These are phyloP conservation scores for Patagioenas fasciata DNA, from an alignment of 2,113 vertebrate species.

Conservation along the genomic window DNA sequence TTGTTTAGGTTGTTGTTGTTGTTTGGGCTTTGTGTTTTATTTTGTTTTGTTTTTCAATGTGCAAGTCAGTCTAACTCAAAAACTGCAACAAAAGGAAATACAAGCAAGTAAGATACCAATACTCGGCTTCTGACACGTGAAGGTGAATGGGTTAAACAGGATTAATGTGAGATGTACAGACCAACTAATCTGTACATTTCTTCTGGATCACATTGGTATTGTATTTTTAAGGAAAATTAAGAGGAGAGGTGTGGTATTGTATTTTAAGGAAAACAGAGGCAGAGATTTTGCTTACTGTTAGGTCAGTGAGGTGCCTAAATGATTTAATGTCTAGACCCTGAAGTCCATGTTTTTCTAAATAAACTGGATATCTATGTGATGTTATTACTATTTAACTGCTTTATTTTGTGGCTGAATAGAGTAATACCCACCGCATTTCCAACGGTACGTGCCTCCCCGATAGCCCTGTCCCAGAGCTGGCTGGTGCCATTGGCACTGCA, in stretches of 20 bases:
- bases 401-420: background rate
- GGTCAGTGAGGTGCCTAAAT: background rate
- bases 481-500: background rate
- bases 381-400: background rate
- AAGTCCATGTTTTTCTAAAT: background rate
- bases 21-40: too few relatives aligned
- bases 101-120: background rate
- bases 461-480: background rate
- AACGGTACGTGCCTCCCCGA: fast-evolving
- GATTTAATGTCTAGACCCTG: background rate
- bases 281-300: background rate
- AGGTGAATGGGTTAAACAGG: background rate
- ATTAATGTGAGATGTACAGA: background rate
- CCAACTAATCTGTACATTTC: background rate
- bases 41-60: background rate
- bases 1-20: too few relatives aligned
- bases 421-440: background rate
- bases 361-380: background rate
- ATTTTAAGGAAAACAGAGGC: background rate
- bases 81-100: background rate
- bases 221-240: background rate
- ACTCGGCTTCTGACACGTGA: background rate
- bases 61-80: background rate
- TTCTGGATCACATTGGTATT: background rate
- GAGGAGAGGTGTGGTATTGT: background rate